These are phyloP conservation scores for Paragorgia papillata DNA, from an alignment of 92 coral and sea anemone species.

Conservation along the genomic window DNA sequence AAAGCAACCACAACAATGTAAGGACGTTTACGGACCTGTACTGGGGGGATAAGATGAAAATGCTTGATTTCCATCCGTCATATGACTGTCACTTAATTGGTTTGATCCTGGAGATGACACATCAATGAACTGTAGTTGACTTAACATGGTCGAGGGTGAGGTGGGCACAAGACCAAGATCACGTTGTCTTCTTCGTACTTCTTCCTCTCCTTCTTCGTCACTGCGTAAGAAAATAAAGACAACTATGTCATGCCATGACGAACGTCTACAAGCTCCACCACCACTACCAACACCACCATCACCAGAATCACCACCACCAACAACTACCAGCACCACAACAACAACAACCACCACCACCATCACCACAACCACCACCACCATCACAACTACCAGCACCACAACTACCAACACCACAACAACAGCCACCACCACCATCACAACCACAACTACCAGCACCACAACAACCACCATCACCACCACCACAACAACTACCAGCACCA, in stretches of 20 bases:
- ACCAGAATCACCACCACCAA: background rate
- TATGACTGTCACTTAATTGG: background rate
- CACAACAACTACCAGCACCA: background rate
- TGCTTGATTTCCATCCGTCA: background rate
- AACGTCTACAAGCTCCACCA: background rate
- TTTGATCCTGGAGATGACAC: background rate
- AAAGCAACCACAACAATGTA: background rate
- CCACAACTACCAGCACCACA: background rate
- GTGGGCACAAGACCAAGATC: constrained; percentile 33
- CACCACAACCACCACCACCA: background rate
- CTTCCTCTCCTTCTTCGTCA: constrained; percentile 99
- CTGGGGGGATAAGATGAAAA: too few relatives aligned
- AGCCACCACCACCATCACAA: background rate
- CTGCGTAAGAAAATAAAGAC: constrained; percentile 40
- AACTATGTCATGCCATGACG: background rate
- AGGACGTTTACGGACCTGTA: background rate
- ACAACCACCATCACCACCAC: background rate
- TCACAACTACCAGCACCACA: background rate
- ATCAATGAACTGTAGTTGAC: constrained; percentile 10
- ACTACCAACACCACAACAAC: background rate
- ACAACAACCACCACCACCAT: background rate
- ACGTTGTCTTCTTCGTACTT: constrained; percentile 72
- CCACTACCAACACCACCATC: background rate
- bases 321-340: background rate
- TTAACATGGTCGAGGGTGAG: constrained; percentile 23